A percentile compares a stretch with the other conserved stretches of the same genome.
These are phyloP conservation scores for Triplophysa siluroides DNA, from an alignment of 2,113 vertebrate species.

Conservation along the genomic window DNA sequence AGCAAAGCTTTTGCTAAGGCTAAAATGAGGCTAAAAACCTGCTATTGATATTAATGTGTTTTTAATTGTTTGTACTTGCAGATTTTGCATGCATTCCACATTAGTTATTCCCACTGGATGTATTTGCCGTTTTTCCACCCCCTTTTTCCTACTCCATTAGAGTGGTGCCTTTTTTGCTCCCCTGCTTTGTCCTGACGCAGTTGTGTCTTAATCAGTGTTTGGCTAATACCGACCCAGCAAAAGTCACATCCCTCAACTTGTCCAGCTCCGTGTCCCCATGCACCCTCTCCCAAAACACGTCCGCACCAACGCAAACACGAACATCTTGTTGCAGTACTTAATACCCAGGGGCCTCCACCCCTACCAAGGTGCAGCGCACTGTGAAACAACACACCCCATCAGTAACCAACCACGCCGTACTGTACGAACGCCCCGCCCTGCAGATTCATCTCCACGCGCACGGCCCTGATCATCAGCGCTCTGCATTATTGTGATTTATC, in stretches of 20 bases:
- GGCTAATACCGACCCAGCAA: constrained; percentile 65
- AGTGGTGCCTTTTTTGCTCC: background rate
- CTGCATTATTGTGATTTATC: constrained; percentile 78
- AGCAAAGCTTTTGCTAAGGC: constrained; percentile 40
- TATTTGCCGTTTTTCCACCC: background rate
- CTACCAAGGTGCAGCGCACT: constrained; percentile 67
- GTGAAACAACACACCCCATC: constrained; percentile 76
- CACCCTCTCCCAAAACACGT: constrained; percentile 29
- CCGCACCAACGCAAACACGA: constrained; percentile 49
- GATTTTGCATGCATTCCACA: constrained; percentile 62
- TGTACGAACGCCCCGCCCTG: constrained; percentile 15
- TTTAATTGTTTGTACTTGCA: constrained; percentile 75
- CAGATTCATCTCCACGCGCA: constrained; percentile 37
- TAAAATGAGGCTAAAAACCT: constrained; percentile 76
- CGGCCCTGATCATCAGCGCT: constrained; percentile 72
- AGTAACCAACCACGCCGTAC: constrained; percentile 71
- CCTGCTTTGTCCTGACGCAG: constrained; percentile 65
- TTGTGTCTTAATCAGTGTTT: constrained; percentile 60
- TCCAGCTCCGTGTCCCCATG: constrained; percentile 53
- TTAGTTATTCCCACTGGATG: constrained; percentile 64
- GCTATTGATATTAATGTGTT: constrained; percentile 74
- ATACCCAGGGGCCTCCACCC: constrained; percentile 71
- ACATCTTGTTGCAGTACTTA: constrained; percentile 72
- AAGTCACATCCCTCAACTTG: constrained; percentile 59
- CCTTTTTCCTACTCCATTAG: constrained; percentile 8